Percentiles rank a stretch among this genome's conserved stretches.
Evolutionary conservation across 2,888 invertebrate species (phyloP).

Genomic region (Ischnura elegans): DNA sequence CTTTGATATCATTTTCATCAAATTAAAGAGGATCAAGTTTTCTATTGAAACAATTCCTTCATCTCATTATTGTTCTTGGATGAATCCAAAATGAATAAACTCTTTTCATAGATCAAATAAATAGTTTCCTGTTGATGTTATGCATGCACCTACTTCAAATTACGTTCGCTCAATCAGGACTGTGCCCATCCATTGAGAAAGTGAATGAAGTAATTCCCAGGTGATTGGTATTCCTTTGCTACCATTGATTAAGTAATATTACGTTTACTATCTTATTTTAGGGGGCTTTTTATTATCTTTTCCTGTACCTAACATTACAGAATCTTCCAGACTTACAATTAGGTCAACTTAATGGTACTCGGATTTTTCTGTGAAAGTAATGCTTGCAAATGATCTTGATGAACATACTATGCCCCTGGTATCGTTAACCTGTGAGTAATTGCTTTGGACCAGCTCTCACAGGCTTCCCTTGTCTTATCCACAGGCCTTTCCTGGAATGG

Average conservation of each 20-base stretch:
- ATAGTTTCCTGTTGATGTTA: neutral
- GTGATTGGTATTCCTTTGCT: neutral
- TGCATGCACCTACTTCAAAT: no score
- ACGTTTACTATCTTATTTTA: neutral
- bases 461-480: conserved; percentile 59
- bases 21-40: no score
- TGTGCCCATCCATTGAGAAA: neutral
- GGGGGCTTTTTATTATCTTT: neutral
- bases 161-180: no score
- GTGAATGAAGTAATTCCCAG: neutral
- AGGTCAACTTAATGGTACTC: neutral
- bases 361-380: neutral
- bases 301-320: neutral
- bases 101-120: neutral
- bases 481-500: conserved; percentile 96
- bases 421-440: neutral
- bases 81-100: no score
- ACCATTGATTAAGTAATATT: conserved; percentile 1
- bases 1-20: neutral
- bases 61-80: no score
- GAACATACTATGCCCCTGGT: neutral
- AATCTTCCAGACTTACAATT: neutral
- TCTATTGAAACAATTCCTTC: no score
- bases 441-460: conserved; percentile 43
- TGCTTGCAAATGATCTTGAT: neutral